A percentile compares a stretch with the other conserved stretches of the same genome.
Conservation (phyloP, 2,888 invertebrate genomes). For the Amaurobius ferox region DNA sequence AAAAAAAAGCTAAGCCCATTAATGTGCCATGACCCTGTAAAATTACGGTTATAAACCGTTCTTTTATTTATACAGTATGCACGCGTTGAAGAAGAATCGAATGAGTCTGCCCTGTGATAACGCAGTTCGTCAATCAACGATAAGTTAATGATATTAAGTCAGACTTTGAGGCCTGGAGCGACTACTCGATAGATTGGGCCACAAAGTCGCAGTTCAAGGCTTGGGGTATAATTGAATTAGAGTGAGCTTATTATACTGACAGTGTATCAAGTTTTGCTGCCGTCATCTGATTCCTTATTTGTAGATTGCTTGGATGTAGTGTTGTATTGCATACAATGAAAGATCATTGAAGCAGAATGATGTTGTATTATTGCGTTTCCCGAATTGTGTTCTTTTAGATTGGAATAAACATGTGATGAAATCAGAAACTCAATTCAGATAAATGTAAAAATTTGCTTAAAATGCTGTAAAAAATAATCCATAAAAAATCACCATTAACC, state of each 20-base stretch:
- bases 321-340: no score
- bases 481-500: no score
- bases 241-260: slow-evolving; percentile 24
- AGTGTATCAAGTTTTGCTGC: slow-evolving; percentile 8
- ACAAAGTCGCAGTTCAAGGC: not conserved
- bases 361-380: no score
- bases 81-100: not conserved
- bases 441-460: no score
- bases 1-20: no score
- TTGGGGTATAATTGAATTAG: slow-evolving; percentile 58
- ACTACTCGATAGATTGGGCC: slow-evolving; percentile 28
- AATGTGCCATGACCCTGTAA: not conserved
- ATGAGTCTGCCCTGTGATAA: slow-evolving; percentile 19
- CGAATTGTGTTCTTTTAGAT: no score
- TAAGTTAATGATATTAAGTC: slow-evolving; percentile 49
- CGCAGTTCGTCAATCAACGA: slow-evolving; percentile 60
- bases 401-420: no score
- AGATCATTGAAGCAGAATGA: no score
- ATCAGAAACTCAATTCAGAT: no score
- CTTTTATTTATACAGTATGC: not conserved
- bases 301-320: no score
- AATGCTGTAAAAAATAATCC: no score
- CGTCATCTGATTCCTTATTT: slow-evolving; percentile 19
- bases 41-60: not conserved
- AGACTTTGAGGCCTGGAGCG: slow-evolving; percentile 17